These are phyloP conservation scores for Priocnemis perturbator DNA, from an alignment of 2,888 invertebrate genomes.

Conservation along the genomic window DNA sequence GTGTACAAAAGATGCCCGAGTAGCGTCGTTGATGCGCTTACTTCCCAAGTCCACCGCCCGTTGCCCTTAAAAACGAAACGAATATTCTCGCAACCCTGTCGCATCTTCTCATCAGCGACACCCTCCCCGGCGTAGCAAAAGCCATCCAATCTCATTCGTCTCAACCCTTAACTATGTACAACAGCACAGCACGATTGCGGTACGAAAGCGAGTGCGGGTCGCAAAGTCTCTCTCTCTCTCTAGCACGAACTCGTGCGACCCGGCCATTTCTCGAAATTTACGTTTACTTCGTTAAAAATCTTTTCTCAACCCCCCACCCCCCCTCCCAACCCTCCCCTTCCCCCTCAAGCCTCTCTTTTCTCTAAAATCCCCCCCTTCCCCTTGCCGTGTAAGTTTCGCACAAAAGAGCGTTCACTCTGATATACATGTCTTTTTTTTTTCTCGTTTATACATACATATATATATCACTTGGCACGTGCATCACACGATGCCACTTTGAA, in stretches of 20 bases:
- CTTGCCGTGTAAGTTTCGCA: constrained; percentile 33
- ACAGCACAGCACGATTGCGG: constrained; percentile 64
- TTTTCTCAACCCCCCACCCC: constrained; percentile 5
- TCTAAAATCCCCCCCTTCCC: constrained; percentile 3
- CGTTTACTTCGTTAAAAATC: constrained; percentile 9
- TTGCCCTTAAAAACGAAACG: constrained; percentile 36
- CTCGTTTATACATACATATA: constrained; percentile 35
- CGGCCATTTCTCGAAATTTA: too few relatives aligned
- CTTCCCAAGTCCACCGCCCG: constrained; percentile 15
- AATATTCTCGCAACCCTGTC: constrained; percentile 18
- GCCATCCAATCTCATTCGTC: too few relatives aligned
- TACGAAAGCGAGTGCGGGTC: constrained; percentile 60
- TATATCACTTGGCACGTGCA: constrained; percentile 62
- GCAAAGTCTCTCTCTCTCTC: constrained; percentile 50
- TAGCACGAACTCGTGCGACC: background rate
- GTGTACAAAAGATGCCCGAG: too few relatives aligned
- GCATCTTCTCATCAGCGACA: background rate
- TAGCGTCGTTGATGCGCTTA: too few relatives aligned
- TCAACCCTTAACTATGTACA: constrained; percentile 54
- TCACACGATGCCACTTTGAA: constrained; percentile 56
- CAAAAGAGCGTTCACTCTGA: constrained; percentile 56
- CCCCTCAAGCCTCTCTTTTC: constrained; percentile 12
- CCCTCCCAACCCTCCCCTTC: constrained; percentile 6
- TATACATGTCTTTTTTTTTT: constrained; percentile 49
- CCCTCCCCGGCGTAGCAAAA: constrained; percentile 23